Conservation (phyloP, 2,888 invertebrate genomes). For the Drosophila nr. medialis region DNA sequence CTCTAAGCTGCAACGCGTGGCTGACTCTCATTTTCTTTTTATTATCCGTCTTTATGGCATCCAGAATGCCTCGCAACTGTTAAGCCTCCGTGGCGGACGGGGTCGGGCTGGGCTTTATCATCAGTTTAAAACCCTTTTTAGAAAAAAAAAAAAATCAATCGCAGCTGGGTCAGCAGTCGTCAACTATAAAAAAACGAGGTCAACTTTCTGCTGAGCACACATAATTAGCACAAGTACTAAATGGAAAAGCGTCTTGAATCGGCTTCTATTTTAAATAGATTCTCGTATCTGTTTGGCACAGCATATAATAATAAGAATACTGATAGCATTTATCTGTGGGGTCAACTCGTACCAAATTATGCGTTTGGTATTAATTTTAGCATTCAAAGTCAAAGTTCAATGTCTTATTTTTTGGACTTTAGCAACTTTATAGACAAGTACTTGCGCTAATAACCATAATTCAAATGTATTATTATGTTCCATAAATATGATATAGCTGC, state of each 20-base stretch:
- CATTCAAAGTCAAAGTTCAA: background rate
- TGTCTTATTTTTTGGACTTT: background rate
- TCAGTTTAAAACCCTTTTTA: constrained; percentile 34
- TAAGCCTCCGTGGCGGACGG: background rate
- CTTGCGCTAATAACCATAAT: background rate
- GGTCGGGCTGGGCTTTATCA: background rate
- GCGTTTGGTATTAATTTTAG: no score
- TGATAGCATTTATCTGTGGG: background rate
- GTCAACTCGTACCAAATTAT: background rate
- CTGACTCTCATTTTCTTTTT: constrained; percentile 61
- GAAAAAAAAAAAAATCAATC: constrained; percentile 51
- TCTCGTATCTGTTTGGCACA: background rate
- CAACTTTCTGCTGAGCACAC: constrained; percentile 41
- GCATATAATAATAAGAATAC: background rate
- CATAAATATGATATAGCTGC: constrained; percentile 1
- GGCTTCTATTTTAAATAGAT: background rate
- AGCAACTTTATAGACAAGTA: constrained; percentile 18
- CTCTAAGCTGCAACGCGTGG: constrained; percentile 79
- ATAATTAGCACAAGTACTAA: constrained; percentile 39
- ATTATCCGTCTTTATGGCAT: constrained; percentile 68
- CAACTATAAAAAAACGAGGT: constrained; percentile 25
- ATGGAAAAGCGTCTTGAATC: background rate
- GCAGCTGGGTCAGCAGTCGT: constrained; percentile 42
- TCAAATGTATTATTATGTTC: background rate
- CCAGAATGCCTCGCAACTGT: constrained; percentile 48